Evolutionary conservation across 2,888 invertebrate species (phyloP).

Genomic region (Pogonocherus hispidulus): DNA sequence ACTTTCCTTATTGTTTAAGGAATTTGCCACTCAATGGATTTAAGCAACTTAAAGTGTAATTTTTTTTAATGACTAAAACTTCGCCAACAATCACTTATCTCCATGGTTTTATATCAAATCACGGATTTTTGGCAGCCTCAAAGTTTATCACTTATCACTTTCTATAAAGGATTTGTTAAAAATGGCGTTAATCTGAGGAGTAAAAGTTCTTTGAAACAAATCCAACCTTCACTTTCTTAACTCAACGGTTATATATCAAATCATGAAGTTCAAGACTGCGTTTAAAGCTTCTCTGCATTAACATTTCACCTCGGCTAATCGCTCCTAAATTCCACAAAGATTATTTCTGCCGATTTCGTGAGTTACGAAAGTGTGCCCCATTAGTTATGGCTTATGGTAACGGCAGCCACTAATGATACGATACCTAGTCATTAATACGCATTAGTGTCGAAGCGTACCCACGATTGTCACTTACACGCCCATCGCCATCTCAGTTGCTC

Average conservation of each 20-base stretch:
- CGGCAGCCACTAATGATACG: slow-evolving; percentile 53
- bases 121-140: no score
- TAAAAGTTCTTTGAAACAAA: neutral
- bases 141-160: no score
- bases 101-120: no score
- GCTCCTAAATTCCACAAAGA: slow-evolving; percentile 41
- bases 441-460: slow-evolving; percentile 58
- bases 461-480: slow-evolving; percentile 51
- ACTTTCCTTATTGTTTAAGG: no score
- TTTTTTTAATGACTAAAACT: no score
- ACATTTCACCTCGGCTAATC: slow-evolving; percentile 38
- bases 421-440: slow-evolving; percentile 56
- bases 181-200: neutral
- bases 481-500: slow-evolving; percentile 34
- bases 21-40: no score
- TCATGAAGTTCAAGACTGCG: neutral
- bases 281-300: slow-evolving; percentile 24
- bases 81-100: no score
- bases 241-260: slow-evolving; percentile 13
- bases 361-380: slow-evolving; percentile 47
- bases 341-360: slow-evolving; percentile 47
- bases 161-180: no score
- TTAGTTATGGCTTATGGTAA: slow-evolving; percentile 52
- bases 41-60: no score
- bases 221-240: neutral